These are phyloP conservation scores for Verasper variegatus DNA, from an alignment of 2,113 vertebrate species.

Conservation along the genomic window DNA sequence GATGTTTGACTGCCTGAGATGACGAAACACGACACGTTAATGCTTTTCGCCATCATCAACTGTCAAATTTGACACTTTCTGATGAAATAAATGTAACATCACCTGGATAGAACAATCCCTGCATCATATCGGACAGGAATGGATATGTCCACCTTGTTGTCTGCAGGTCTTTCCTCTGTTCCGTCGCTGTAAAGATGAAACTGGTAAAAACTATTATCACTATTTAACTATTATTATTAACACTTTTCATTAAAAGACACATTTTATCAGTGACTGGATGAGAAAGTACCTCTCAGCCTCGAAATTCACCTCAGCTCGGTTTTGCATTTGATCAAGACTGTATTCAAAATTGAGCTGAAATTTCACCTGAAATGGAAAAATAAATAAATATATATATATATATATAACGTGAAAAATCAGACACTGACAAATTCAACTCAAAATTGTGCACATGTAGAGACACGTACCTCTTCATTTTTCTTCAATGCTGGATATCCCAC, in stretches of 20 bases:
- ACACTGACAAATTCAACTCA: background rate
- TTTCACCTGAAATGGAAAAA: slow-evolving; percentile 78
- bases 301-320: slow-evolving; percentile 82
- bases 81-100: slow-evolving; percentile 6
- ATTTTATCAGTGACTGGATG: too few species aligned
- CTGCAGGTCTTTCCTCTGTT: slow-evolving; percentile 79
- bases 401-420: background rate
- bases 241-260: background rate
- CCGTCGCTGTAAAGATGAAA: slow-evolving; percentile 83
- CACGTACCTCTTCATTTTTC: slow-evolving; percentile 83
- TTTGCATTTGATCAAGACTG: slow-evolving; percentile 85
- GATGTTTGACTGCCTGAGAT: slow-evolving; percentile 85
- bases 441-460: background rate
- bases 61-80: background rate
- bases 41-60: background rate
- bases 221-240: too few species aligned
- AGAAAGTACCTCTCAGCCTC: slow-evolving; percentile 83
- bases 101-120: slow-evolving; percentile 90
- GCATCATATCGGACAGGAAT: slow-evolving; percentile 87
- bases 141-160: slow-evolving; percentile 84
- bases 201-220: background rate
- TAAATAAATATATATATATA: slow-evolving; percentile 1
- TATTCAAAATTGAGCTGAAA: slow-evolving; percentile 91
- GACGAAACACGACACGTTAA: background rate
- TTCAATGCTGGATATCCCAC: slow-evolving; percentile 89